These are phyloP conservation scores for Trachelus tabidus DNA, from an alignment of 2,888 invertebrate species.

Conservation along the genomic window DNA sequence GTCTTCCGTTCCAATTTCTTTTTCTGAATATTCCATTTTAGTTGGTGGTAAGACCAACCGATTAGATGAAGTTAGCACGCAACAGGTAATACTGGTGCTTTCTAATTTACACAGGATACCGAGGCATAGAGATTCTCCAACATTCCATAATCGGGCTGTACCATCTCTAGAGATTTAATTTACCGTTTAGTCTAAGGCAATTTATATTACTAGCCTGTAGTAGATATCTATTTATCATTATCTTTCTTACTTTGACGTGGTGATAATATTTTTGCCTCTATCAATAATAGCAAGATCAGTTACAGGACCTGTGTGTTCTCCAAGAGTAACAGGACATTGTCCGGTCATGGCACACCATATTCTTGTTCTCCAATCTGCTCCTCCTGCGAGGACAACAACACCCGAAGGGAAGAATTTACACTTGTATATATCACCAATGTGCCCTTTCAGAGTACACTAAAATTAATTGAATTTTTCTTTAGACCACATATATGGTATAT, in stretches of 20 bases:
- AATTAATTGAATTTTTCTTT: slow-evolving; percentile 7
- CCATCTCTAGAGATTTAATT: slow-evolving; percentile 70
- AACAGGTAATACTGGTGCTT: slow-evolving; percentile 71
- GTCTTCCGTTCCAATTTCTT: slow-evolving; percentile 72
- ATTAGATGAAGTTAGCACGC: slow-evolving; percentile 65
- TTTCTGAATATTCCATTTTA: slow-evolving; percentile 35
- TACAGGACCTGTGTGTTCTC: slow-evolving; percentile 75
- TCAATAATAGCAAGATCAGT: slow-evolving; percentile 75
- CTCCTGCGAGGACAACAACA: slow-evolving; percentile 74
- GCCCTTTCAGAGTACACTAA: slow-evolving; percentile 71
- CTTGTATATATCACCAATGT: slow-evolving; percentile 76
- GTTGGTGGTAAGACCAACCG: slow-evolving; percentile 51
- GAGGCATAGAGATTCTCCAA: slow-evolving; percentile 72
- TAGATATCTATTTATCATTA: not conserved
- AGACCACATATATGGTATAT: not conserved
- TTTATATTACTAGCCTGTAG: not conserved
- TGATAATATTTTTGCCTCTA: slow-evolving; percentile 76
- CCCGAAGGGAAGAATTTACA: slow-evolving; percentile 80
- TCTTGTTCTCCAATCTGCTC: slow-evolving; percentile 76
- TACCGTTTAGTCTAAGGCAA: not conserved
- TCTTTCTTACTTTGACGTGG: slow-evolving; percentile 73
- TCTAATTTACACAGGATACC: slow-evolving; percentile 68
- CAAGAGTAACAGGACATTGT: slow-evolving; percentile 74
- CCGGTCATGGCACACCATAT: slow-evolving; percentile 80
- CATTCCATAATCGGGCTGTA: slow-evolving; percentile 77